Conservation (phyloP, 2,888 invertebrate species). For the Dolomedes plantarius region DNA sequence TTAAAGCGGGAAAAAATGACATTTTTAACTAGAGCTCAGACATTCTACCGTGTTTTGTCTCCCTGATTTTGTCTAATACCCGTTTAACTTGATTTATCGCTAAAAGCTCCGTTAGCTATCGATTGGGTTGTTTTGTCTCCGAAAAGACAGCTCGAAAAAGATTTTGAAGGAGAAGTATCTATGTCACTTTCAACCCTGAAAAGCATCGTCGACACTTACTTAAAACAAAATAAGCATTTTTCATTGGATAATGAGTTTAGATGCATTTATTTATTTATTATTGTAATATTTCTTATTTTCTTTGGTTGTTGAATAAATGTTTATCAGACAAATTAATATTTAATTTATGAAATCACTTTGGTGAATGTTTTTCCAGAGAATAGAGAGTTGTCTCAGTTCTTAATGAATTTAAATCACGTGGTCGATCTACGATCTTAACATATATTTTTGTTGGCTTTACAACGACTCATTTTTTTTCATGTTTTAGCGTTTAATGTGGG, state of each 20-base stretch:
- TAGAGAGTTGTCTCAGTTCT: not conserved
- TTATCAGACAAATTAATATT: not conserved
- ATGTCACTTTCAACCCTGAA: not conserved
- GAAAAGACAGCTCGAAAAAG: not conserved
- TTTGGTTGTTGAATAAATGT: not conserved
- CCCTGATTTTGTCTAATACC: constrained; percentile 31
- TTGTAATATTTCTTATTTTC: not conserved
- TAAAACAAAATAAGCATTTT: not conserved
- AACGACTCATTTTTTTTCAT: no score
- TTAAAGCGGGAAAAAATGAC: not conserved
- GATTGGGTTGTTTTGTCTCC: constrained; percentile 14
- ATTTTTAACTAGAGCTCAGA: not conserved
- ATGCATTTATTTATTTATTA: not conserved
- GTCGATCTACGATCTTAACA: no score
- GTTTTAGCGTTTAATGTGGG: no score
- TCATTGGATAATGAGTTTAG: not conserved
- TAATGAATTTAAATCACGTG: not conserved
- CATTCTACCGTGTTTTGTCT: constrained; percentile 19
- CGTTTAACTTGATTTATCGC: constrained; percentile 46
- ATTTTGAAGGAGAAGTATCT: not conserved
- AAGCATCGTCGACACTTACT: not conserved
- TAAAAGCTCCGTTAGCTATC: constrained; percentile 17
- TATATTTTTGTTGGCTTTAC: no score
- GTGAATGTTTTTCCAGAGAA: not conserved
- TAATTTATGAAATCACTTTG: not conserved